Evolutionary conservation across 2,888 invertebrate genomes (phyloP).

Genomic region (Choristoneura rosaceana): DNA sequence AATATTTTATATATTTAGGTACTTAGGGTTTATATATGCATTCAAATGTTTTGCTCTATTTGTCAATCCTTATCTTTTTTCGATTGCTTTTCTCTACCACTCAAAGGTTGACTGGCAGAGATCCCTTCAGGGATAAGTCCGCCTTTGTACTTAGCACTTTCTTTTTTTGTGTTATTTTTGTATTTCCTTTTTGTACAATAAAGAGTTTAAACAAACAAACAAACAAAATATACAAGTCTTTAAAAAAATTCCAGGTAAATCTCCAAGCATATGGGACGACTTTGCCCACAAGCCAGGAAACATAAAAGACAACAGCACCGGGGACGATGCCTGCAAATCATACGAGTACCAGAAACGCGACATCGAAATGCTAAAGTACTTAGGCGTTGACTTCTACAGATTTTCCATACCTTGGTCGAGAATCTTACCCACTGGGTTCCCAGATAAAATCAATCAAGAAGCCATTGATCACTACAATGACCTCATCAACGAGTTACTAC

Average conservation of each 20-base stretch:
- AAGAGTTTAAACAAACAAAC: too few species aligned
- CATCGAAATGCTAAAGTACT: conserved; percentile 71
- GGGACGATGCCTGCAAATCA: conserved; percentile 86
- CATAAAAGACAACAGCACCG: conserved; percentile 83
- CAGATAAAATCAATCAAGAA: conserved; percentile 81
- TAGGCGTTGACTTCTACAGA: conserved; percentile 82
- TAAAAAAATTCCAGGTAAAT: conserved; percentile 70
- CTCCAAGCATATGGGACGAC: conserved; percentile 87
- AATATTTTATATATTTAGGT: too few species aligned
- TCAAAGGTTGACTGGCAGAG: too few species aligned
- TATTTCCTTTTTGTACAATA: too few species aligned
- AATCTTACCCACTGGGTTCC: conserved; percentile 85
- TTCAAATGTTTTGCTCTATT: too few species aligned
- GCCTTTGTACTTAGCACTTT: too few species aligned
- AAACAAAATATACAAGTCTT: too few species aligned
- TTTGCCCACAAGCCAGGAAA: conserved; percentile 77
- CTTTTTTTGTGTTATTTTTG: too few species aligned
- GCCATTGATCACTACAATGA: conserved; percentile 88
- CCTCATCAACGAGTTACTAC: conserved; percentile 86
- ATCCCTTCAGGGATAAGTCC: too few species aligned
- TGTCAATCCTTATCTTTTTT: too few species aligned
- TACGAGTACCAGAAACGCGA: conserved; percentile 86
- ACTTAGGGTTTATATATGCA: too few species aligned
- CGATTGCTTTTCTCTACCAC: too few species aligned
- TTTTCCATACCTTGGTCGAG: conserved; percentile 88